Conservation (phyloP, 2,888 invertebrate species). For the Dermolepida albohirtum region DNA sequence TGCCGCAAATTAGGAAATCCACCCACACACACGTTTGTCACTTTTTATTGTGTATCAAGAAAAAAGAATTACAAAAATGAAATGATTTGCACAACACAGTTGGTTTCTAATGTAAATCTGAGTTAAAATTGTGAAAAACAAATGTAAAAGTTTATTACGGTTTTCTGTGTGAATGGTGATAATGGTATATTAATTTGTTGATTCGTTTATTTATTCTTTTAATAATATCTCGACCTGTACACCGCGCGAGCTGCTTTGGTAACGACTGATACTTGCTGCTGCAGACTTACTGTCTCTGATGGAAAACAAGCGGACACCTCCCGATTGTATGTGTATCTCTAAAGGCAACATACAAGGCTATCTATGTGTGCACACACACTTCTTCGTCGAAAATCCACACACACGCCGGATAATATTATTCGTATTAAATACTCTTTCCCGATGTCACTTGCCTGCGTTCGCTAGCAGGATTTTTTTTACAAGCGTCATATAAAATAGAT, state of each 20-base stretch:
- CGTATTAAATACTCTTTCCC: too few relatives aligned
- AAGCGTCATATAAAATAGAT: too few relatives aligned
- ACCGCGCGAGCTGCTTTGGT: constrained; percentile 23
- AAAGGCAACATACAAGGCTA: constrained; percentile 27
- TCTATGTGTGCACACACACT: constrained; percentile 6
- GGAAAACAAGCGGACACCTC: constrained; percentile 35
- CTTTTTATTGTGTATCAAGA: constrained; percentile 51
- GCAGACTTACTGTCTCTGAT: constrained; percentile 42
- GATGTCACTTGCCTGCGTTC: too few relatives aligned
- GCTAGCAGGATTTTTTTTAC: too few relatives aligned
- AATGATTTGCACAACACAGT: background rate
- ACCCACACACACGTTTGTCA: constrained; percentile 56
- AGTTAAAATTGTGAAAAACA: constrained; percentile 45
- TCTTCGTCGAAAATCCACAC: background rate
- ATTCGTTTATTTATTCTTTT: too few relatives aligned
- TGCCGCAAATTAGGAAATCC: constrained; percentile 61
- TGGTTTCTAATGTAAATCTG: constrained; percentile 51
- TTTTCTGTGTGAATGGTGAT: too few relatives aligned
- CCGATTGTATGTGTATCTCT: constrained; percentile 11
- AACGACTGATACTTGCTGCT: constrained; percentile 39
- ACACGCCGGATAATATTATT: background rate
- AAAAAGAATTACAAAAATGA: background rate
- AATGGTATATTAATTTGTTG: constrained; percentile 39
- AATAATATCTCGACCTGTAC: too few relatives aligned
- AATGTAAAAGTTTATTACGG: constrained; percentile 44